Evolutionary conservation across 2,797 vertebrate genomes (phyloP), one percentile per base, ranked within the genome.

Genomic region (Delichon dasypus): DNA sequence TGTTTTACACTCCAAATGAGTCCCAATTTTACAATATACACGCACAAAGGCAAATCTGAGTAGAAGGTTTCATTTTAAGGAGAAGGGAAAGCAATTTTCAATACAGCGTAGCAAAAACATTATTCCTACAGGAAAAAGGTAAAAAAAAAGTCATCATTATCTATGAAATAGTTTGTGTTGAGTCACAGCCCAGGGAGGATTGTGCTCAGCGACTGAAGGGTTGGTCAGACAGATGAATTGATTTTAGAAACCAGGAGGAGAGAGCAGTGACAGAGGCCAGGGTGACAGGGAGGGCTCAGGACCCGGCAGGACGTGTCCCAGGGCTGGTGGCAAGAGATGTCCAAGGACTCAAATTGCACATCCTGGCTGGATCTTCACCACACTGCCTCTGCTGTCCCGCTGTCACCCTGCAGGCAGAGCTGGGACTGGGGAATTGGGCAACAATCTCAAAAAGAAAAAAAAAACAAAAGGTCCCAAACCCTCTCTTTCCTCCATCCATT

Each of bases 11-110:
- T 91, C 70, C 66, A 85, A 73, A 94, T 70, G 74, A 95, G 88
- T 78, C 89, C 38, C 78, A 83, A 42, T 89, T 93, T 88, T 72
- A 95, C 79, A 81, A 89, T 93, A 71, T 58, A 86, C 25, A 88
- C 85, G 83, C 87, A 89, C 47, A 68, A 85, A 92, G 85, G 87
- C 85, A 91, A 90, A 93, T 73, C 62, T 76, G 85, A 95, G 88
- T 34, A 30, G 90, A 94, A 91, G 50, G 47, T 47, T 88, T 96
- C 84, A 58, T 86, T 93, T 86, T 66, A 88, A 95, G 93, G 73
- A 95, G 91, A 87, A 88, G 36, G 45, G 40, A 95, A 93, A 90
- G 87, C 68, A 94, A 91, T 95, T 95, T 94, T 80, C 89, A 51
- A 38, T 48, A 77, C 21, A 60, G 64, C 25, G 36, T 66, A 94